phyloP scores from a whole-genome alignment of 2,888 invertebrate species.

The Cantharis nigra region DNA sequence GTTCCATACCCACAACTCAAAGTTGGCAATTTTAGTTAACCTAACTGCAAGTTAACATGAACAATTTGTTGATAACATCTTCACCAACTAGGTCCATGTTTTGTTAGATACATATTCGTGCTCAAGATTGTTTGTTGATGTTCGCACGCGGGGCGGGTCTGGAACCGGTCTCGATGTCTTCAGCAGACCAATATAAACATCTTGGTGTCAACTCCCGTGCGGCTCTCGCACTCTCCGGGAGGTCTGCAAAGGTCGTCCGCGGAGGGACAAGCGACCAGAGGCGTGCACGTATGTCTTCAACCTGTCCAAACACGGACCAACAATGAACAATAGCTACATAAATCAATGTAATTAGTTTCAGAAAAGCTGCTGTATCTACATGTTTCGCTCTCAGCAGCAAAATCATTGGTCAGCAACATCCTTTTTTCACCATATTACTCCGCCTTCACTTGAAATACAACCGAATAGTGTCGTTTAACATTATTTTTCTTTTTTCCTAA shows the following conservation, averaged over 20 bases:
- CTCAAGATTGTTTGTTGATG: slow-evolving; percentile 26
- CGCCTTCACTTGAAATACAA: slow-evolving; percentile 58
- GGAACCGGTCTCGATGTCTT: slow-evolving; percentile 33
- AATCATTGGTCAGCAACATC: slow-evolving; percentile 70
- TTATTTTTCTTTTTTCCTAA: background rate
- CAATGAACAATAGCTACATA: slow-evolving; percentile 92
- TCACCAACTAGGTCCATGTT: slow-evolving; percentile 22
- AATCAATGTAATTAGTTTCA: slow-evolving; percentile 92
- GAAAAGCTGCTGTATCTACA: slow-evolving; percentile 58
- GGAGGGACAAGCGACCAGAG: slow-evolving; percentile 41
- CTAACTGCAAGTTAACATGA: slow-evolving; percentile 46
- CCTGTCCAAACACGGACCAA: slow-evolving; percentile 65
- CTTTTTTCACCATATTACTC: slow-evolving; percentile 56
- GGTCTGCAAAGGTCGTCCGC: slow-evolving; percentile 36
- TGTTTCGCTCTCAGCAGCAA: slow-evolving; percentile 57
- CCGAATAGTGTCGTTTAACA: slow-evolving; percentile 24
- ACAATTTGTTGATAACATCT: slow-evolving; percentile 50
- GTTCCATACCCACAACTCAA: background rate
- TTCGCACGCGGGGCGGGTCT: slow-evolving; percentile 26
- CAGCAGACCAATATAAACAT: slow-evolving; percentile 36
- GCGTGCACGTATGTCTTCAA: slow-evolving; percentile 54
- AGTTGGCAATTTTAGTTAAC: slow-evolving; percentile 17
- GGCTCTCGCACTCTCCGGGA: slow-evolving; percentile 37
- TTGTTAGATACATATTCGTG: slow-evolving; percentile 28
- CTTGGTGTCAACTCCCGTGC: slow-evolving; percentile 38